Base-by-base conservation (phyloP, 2,797 vertebrate species). In the Enteromius radiatus region DNA sequence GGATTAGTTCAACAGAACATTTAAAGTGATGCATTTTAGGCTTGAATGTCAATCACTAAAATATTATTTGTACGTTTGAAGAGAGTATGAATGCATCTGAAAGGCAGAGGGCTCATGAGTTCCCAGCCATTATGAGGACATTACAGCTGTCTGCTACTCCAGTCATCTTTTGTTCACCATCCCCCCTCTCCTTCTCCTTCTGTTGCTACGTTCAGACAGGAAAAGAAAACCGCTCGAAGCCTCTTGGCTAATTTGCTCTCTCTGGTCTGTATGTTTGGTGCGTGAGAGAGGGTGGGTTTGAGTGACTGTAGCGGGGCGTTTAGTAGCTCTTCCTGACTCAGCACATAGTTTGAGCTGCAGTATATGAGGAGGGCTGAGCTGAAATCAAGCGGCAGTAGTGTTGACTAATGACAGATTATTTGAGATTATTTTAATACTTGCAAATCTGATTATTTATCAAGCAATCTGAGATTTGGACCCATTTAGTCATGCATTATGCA, bases 131-230 rank as follows among this genome's bases (percentile, higher is more conserved):
- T 81, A 84, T 84, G 78, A 85, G 81, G 49, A 68, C 38, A 38
- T 77, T 85, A 82, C 76, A 81, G 84, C 81, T 85, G 87, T 88
- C 84, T 78, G 14, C 68, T 21, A 11, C 70, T 82, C 82, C 59
- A 19, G 28, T 82, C 17, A 5, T 84, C 21, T 75, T 67, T 75
- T 63, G 77, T 71, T 64, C 54, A 76, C 83, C 73, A 83, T 81
- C 87, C 87, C 84, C 84, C 87, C 83, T 5, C 83, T 6, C 23
- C 38, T 76, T 61, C 17, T 17, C 43, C n/a, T 78, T 45, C 54
- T 45, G 33, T 76, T 64, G 43, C 69, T 45, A 33, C n/a, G n/a
- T 47, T 77, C 63, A 77, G 49, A 8, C 38, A 28, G 61, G 23
- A 68, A 74, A 56, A 76, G 65, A 71, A 73, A 14, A 65, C 76